phyloP scores from a whole-genome alignment of 2,888 invertebrate species.

The Cantharis nigra region DNA sequence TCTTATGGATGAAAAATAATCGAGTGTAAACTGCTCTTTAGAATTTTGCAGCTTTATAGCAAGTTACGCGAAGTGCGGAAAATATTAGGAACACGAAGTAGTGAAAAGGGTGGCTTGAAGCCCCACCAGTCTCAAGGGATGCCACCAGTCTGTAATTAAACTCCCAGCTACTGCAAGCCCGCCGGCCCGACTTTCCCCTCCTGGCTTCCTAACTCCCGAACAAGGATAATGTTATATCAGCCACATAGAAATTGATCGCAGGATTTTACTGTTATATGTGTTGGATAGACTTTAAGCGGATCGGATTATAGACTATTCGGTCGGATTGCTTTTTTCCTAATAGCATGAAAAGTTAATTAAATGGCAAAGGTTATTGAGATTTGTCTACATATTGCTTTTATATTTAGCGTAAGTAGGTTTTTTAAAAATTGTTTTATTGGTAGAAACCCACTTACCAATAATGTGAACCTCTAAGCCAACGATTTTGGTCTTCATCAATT shows the following conservation, averaged over 20 bases:
- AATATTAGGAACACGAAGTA: conserved; percentile 22
- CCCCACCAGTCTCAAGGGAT: conserved; percentile 52
- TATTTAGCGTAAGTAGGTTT: not conserved
- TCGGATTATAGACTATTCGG: conserved; percentile 39
- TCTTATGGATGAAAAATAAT: conserved; percentile 10
- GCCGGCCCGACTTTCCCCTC: conserved; percentile 45
- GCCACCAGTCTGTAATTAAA: conserved; percentile 56
- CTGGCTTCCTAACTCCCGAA: conserved; percentile 45
- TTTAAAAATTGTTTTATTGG: not conserved
- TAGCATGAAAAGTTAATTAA: conserved; percentile 37
- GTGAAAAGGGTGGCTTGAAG: conserved; percentile 44
- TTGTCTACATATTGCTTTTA: conserved; percentile 12
- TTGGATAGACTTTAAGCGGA: conserved; percentile 43
- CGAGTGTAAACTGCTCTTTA: conserved; percentile 33
- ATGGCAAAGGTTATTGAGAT: conserved; percentile 26
- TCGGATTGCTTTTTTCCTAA: conserved; percentile 36
- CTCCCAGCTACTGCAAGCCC: conserved; percentile 49
- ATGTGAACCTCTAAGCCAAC: not conserved
- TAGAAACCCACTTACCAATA: not conserved
- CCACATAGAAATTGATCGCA: conserved; percentile 51
- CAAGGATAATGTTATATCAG: conserved; percentile 50
- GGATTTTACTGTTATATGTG: conserved; percentile 43
- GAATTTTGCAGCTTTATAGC: conserved; percentile 40
- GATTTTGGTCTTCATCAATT: not conserved
- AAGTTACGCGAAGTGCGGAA: conserved; percentile 35